Base-by-base conservation (phyloP, 2,888 invertebrate genomes). In the Cheilosia scutellata region DNA sequence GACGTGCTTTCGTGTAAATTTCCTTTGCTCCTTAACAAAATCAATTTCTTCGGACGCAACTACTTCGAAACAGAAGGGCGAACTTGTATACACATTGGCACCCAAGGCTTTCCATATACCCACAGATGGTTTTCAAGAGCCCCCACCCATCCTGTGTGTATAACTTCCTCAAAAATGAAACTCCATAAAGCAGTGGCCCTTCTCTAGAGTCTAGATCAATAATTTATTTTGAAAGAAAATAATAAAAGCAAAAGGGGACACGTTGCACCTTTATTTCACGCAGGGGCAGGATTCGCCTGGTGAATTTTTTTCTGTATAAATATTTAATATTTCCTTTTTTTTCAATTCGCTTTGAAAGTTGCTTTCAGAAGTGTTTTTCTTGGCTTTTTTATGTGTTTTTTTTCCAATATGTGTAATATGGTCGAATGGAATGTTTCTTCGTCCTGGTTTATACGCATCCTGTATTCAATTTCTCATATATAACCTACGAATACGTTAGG, bases 241-340 rank as follows among this genome's bases (percentile, higher is more conserved):
- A 27, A 42, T 16, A 60, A 16, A 44, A 16, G 27, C 2, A n/a
- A 29, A 27, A 27, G 27, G 27, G 27, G 40, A 51, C 13, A 42
- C 33, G 63, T 55, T 74, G 74, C 74, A 74, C 74, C 74, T 74
- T 74, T 31, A 33, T 62, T 55, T 62, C 44, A 74, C 25, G 11
- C 37, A 0, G 37, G 11, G 20, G 20, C 20, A 20, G 20, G 40
- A 25, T 31, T 9, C 37, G 25, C 9, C 7, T 57, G 25, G 49
- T 51, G 27, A 20, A 60, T 25, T 58, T 37, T 40, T 74, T 49
- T 72, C 11, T 75, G 42, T 53, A 76, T 68, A 76, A 76, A 76
- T 76, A 66, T 76, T 76, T 76, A 51, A 53, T 76, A 40, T 40
- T 40, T 33, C 47, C 31, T 57, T 47, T 27, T 27, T 29, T 49